Conservation (phyloP, 2,888 invertebrate species). For the Drosophila multiciliata region DNA sequence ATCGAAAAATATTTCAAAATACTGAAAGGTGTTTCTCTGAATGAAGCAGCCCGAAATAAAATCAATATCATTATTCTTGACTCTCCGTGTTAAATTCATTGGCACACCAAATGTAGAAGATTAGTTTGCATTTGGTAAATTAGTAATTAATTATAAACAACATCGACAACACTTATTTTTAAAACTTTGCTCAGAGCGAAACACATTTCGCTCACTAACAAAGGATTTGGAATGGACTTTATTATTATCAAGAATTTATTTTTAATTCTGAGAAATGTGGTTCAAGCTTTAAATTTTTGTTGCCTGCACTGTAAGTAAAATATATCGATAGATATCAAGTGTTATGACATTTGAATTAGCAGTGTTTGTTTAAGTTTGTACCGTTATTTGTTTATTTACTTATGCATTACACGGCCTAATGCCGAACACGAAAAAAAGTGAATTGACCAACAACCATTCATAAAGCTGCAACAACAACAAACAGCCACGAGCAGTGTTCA, state of each 20-base stretch:
- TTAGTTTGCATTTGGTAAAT: neutral
- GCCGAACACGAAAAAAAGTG: constrained; percentile 37
- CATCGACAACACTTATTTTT: neutral
- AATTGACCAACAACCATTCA: constrained; percentile 62
- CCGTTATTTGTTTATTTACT: constrained; percentile 67
- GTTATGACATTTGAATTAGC: constrained; percentile 61
- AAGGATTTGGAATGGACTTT: neutral
- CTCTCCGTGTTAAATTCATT: neutral
- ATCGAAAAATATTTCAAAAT: neutral
- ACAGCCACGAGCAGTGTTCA: constrained; percentile 41
- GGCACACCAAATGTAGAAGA: neutral
- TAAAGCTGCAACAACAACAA: constrained; percentile 49
- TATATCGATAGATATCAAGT: constrained; percentile 56
- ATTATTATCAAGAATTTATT: neutral
- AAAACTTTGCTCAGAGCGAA: neutral
- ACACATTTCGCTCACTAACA: neutral
- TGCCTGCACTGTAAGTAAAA: neutral
- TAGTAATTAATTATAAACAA: neutral
- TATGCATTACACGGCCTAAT: constrained; percentile 64
- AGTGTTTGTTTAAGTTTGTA: constrained; percentile 48
- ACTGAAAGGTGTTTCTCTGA: neutral
- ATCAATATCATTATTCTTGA: too few species aligned
- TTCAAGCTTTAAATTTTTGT: neutral
- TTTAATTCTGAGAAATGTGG: neutral
- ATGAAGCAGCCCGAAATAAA: neutral